These are phyloP conservation scores for Hoplodrina blanda DNA, from an alignment of 2,888 invertebrate species.

Conservation along the genomic window DNA sequence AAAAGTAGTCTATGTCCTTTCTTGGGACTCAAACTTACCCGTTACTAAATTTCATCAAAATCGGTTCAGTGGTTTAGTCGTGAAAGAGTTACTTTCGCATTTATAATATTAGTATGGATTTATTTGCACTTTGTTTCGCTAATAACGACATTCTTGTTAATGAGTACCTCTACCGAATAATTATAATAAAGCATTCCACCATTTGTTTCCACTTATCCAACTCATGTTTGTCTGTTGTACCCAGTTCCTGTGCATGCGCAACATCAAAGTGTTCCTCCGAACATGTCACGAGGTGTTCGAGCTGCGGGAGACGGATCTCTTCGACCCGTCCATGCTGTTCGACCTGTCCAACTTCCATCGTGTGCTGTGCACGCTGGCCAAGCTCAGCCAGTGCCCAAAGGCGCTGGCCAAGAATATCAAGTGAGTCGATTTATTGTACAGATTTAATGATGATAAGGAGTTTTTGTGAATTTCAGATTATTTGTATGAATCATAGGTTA, in stretches of 20 bases:
- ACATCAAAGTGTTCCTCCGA: slow-evolving; percentile 97
- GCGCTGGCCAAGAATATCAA: slow-evolving; percentile 92
- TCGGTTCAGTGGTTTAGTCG: too few relatives aligned
- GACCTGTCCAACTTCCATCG: slow-evolving; percentile 98
- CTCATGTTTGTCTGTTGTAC: slow-evolving; percentile 36
- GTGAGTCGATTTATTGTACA: slow-evolving; percentile 89
- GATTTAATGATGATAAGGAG: slow-evolving; percentile 5
- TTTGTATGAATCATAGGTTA: slow-evolving; percentile 9
- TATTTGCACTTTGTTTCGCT: too few relatives aligned
- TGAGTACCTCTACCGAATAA: too few relatives aligned
- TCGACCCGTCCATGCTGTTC: slow-evolving; percentile 98
- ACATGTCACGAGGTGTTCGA: slow-evolving; percentile 96
- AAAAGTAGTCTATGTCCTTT: too few relatives aligned
- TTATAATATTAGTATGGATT: too few relatives aligned
- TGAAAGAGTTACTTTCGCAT: too few relatives aligned
- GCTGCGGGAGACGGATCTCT: slow-evolving; percentile 96
- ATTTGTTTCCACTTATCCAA: neutral
- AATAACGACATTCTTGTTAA: too few relatives aligned
- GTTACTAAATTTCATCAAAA: too few relatives aligned
- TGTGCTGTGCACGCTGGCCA: slow-evolving; percentile 97
- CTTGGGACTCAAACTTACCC: too few relatives aligned
- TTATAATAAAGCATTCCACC: neutral
- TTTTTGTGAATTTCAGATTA: slow-evolving; percentile 33
- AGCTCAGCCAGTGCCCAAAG: slow-evolving; percentile 95
- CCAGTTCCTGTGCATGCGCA: slow-evolving; percentile 98